A percentile compares a stretch with the other conserved stretches of the same genome.
Conservation (phyloP, 1,140 invertebrate genomes). For the Cardiocondyla obscurior region DNA sequence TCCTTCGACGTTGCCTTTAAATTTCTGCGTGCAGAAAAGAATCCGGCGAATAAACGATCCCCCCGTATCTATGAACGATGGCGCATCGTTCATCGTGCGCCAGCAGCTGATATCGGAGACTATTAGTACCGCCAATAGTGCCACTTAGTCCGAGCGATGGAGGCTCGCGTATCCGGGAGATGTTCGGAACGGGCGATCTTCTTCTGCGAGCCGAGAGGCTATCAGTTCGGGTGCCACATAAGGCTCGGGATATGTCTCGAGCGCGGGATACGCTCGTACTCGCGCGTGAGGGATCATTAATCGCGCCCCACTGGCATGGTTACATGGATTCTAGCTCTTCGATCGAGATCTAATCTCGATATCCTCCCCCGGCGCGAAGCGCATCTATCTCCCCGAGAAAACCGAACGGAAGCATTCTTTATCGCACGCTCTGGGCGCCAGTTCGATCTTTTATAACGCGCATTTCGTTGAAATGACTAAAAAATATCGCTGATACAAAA, state of each 20-base stretch:
- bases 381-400: conserved; percentile 9
- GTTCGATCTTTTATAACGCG: neutral
- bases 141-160: conserved; percentile 30
- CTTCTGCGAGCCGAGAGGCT: conserved; percentile 13
- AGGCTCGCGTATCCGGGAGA: conserved; percentile 1
- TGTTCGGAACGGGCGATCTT: conserved; percentile 10
- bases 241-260: conserved; percentile 11
- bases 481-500: neutral
- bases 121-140: conserved; percentile 44
- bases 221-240: conserved; percentile 17
- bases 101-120: conserved; percentile 48
- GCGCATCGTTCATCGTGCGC: conserved; percentile 44
- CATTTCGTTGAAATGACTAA: neutral
- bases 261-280: neutral
- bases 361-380: conserved; percentile 7
- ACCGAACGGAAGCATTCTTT: neutral
- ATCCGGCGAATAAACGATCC: conserved; percentile 37
- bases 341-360: conserved; percentile 50
- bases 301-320: conserved; percentile 38
- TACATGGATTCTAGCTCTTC: conserved; percentile 48
- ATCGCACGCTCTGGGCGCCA: neutral
- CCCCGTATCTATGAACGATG: conserved; percentile 1
- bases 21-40: conserved; percentile 17
- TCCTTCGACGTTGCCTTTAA: neutral
- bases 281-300: conserved; percentile 35